Evolutionary conservation across 92 coral and sea anemone genomes (phyloP).

Genomic region (Metridium senile): DNA sequence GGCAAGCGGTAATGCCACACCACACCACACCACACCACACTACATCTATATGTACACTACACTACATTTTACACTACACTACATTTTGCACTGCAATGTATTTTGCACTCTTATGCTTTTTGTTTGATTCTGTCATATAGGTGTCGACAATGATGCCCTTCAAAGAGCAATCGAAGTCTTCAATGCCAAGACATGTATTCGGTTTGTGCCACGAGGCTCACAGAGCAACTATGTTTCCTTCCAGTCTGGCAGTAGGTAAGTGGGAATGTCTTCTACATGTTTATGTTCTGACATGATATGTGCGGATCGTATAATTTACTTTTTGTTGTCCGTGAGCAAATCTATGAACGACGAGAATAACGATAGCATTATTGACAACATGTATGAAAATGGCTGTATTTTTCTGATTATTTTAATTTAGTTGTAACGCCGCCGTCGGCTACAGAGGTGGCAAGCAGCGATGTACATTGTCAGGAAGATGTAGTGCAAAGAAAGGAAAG

Average conservation of each 20-base stretch:
- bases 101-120: background rate
- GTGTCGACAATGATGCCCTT: background rate
- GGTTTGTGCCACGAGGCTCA: slow-evolving; percentile 10
- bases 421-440: slow-evolving; percentile 1
- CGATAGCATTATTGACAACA: no score
- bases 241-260: slow-evolving; percentile 23
- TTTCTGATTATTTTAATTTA: no score
- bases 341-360: no score
- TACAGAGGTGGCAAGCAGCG: background rate
- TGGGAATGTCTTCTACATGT: background rate
- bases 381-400: no score
- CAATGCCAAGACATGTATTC: slow-evolving; percentile 29
- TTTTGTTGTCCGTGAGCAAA: no score
- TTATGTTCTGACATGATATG: no score
- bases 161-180: slow-evolving; percentile 29
- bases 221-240: slow-evolving; percentile 18
- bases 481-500: slow-evolving; percentile 26
- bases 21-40: background rate
- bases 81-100: background rate
- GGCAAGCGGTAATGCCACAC: background rate
- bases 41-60: background rate
- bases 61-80: background rate
- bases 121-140: background rate
- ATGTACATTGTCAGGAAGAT: background rate
- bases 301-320: no score